Evolutionary conservation across 2,113 vertebrate genomes (phyloP).

Genomic region (Psophia crepitans): DNA sequence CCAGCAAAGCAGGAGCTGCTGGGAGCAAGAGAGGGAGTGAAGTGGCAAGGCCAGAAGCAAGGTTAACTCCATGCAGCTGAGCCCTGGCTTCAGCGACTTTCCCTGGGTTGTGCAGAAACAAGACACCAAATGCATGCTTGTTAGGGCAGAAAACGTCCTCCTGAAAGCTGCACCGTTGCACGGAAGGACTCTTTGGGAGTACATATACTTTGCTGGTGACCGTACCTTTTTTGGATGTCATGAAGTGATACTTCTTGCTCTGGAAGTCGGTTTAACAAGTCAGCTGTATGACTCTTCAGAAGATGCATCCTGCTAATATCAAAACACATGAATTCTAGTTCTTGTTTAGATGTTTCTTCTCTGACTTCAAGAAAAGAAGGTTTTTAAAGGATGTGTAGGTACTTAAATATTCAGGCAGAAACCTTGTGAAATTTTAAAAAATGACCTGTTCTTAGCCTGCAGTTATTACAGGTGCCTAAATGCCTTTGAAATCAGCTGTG

Average conservation of each 20-base stretch:
- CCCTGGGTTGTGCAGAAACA: not conserved
- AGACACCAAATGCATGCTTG: not conserved
- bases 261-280: not conserved
- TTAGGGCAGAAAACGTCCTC: not conserved
- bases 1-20: not conserved
- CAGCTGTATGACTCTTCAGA: not conserved
- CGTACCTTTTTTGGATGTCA: not conserved
- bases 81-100: not conserved
- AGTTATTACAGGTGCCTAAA: not conserved
- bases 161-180: not conserved
- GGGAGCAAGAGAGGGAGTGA: not conserved
- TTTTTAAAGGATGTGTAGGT: not conserved
- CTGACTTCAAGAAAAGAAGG: not conserved
- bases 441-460: not conserved
- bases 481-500: not conserved
- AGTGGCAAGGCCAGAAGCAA: not conserved
- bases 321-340: not conserved
- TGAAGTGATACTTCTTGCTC: not conserved
- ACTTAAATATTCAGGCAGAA: not conserved
- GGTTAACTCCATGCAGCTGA: not conserved
- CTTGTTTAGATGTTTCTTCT: not conserved
- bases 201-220: not conserved
- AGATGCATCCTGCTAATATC: not conserved
- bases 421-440: not conserved
- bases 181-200: not conserved